These are phyloP conservation scores for Gisinianus flammeolus DNA, from an alignment of 2,888 invertebrate species.

Conservation along the genomic window DNA sequence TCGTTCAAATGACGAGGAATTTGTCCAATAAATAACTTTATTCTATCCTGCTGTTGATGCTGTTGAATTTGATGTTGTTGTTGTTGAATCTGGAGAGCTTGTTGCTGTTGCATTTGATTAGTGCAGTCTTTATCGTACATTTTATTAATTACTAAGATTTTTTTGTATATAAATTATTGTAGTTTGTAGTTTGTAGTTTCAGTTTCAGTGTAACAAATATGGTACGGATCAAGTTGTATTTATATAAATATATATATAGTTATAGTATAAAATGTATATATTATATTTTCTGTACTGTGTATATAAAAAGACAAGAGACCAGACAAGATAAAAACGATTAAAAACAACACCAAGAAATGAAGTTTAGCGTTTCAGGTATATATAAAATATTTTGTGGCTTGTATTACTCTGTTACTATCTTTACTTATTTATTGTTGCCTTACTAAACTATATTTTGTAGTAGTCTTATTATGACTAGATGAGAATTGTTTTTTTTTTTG, in stretches of 20 bases:
- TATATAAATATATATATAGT: neutral
- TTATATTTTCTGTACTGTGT: neutral
- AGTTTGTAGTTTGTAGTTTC: neutral
- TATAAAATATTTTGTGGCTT: no score
- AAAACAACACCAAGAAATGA: no score
- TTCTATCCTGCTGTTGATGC: conserved; percentile 47
- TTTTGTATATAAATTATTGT: neutral
- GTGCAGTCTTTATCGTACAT: conserved; percentile 46
- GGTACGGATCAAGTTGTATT: neutral
- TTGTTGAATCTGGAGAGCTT: conserved; percentile 18
- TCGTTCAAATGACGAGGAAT: conserved; percentile 68
- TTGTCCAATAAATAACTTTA: conserved; percentile 91
- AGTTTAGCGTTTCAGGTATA: no score
- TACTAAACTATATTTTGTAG: no score
- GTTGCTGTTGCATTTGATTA: conserved; percentile 28
- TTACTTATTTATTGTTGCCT: no score
- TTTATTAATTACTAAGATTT: neutral
- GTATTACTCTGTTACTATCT: no score
- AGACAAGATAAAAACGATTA: neutral
- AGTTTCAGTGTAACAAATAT: neutral
- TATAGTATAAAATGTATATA: neutral
- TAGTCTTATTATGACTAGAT: no score
- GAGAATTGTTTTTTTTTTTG: neutral
- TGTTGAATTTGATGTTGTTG: conserved; percentile 25
- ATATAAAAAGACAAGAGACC: neutral